Percentiles rank a stretch among this genome's conserved stretches.
Evolutionary conservation across 2,113 vertebrate species (phyloP).

Genomic region (Entomyzon cyanotis): DNA sequence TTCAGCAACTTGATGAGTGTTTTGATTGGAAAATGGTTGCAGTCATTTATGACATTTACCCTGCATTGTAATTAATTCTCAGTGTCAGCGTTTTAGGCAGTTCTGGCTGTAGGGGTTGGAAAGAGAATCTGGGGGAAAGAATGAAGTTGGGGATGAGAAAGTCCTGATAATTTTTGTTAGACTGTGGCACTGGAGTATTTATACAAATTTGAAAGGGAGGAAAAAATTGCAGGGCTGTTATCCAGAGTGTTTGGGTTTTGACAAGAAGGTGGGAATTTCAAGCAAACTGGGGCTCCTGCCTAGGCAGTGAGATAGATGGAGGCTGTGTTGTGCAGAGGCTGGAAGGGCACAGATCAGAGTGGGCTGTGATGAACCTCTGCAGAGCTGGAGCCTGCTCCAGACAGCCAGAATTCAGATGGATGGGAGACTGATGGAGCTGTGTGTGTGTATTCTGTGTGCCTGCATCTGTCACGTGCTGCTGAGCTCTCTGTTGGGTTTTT

Average conservation of each 20-base stretch:
- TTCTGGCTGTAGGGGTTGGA: neutral
- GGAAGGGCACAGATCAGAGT: neutral
- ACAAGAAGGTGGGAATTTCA: neutral
- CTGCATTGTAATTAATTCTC: neutral
- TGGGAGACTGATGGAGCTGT: neutral
- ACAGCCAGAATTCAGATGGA: neutral
- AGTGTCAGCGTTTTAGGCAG: neutral
- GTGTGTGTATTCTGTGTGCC: neutral
- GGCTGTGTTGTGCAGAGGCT: neutral
- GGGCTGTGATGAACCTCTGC: neutral
- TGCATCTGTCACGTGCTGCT: neutral
- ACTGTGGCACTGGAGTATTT: rapidly evolving
- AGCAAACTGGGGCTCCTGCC: neutral
- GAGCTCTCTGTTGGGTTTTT: neutral
- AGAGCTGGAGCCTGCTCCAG: neutral
- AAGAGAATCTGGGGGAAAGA: neutral
- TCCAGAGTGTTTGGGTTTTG: neutral
- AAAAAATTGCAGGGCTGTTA: neutral
- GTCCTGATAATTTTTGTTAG: neutral
- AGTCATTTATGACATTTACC: neutral
- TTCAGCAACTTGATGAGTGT: neutral
- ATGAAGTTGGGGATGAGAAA: neutral
- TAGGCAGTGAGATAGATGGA: rapidly evolving
- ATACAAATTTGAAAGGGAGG: neutral
- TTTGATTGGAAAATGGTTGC: neutral